Percentiles rank a stretch among this genome's conserved stretches.
Conservation (phyloP, 2,888 invertebrate genomes). For the Drosophila flavopinicola region DNA sequence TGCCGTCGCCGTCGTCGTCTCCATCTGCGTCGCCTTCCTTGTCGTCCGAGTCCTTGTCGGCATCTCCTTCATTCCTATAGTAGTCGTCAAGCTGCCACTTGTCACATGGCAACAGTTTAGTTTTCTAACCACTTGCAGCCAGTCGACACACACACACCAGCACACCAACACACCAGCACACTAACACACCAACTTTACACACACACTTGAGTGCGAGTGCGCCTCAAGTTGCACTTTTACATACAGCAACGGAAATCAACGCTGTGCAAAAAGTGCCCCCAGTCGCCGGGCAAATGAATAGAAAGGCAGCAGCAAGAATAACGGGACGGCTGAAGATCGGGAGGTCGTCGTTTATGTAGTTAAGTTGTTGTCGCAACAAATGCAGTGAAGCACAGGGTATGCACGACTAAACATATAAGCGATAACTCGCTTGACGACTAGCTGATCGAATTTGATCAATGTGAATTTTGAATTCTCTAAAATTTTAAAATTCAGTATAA, state of each 20-base stretch:
- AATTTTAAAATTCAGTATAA: no score
- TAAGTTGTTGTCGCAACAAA: slow-evolving; percentile 42
- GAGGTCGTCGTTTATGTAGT: slow-evolving; percentile 57
- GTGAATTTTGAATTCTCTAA: no score
- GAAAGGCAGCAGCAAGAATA: slow-evolving; percentile 40
- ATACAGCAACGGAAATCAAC: slow-evolving; percentile 77
- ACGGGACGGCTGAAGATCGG: slow-evolving; percentile 7
- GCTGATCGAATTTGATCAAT: no score
- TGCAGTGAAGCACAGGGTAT: slow-evolving; percentile 16
- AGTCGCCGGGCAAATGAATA: slow-evolving; percentile 76
- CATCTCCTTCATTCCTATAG: slow-evolving; percentile 58
- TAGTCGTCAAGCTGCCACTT: slow-evolving; percentile 78
- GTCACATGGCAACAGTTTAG: slow-evolving; percentile 80
- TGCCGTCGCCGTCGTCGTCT: slow-evolving; percentile 25
- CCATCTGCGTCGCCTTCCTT: slow-evolving; percentile 3
- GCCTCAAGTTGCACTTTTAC: slow-evolving; percentile 79
- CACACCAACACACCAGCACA: slow-evolving; percentile 33
- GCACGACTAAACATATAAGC: slow-evolving; percentile 8
- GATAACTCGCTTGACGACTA: no score
- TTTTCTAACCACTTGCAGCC: slow-evolving; percentile 74
- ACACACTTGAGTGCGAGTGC: slow-evolving; percentile 63
- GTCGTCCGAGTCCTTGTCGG: slow-evolving; percentile 25
- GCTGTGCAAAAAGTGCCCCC: slow-evolving; percentile 70
- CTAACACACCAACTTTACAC: slow-evolving; percentile 31
- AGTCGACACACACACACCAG: slow-evolving; percentile 39